These are phyloP conservation scores for Pavo muticus DNA, from an alignment of 2,113 vertebrate genomes.

Conservation along the genomic window DNA sequence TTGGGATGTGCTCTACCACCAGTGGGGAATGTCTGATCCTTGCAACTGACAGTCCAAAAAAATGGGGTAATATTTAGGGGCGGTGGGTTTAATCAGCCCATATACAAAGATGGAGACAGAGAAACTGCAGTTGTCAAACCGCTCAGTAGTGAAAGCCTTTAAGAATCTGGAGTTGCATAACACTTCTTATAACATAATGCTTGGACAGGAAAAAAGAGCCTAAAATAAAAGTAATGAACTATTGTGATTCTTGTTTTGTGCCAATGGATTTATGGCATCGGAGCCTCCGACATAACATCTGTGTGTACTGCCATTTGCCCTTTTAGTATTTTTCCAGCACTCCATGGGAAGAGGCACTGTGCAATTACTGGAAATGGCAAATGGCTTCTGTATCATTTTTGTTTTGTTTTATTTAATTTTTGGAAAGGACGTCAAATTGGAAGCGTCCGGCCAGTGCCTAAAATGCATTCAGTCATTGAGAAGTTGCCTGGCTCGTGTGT, in stretches of 20 bases:
- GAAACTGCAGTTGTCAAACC: background rate
- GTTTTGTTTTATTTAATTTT: constrained; percentile 26
- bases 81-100: background rate
- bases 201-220: constrained; percentile 30
- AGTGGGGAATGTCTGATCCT: background rate
- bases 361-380: constrained; percentile 65
- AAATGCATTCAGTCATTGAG: background rate
- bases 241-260: constrained; percentile 22
- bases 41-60: background rate
- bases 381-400: constrained; percentile 5
- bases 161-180: constrained; percentile 7
- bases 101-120: background rate
- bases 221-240: constrained; percentile 24
- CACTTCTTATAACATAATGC: background rate
- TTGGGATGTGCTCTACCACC: background rate
- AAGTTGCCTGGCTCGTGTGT: background rate
- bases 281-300: background rate
- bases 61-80: background rate
- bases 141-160: background rate
- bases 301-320: constrained; percentile 39
- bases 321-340: constrained; percentile 59
- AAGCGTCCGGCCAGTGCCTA: background rate
- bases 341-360: constrained; percentile 48
- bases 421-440: constrained; percentile 28
- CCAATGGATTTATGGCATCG: constrained; percentile 50